Base-by-base conservation (phyloP, 2,888 invertebrate species). In the Ophraella communa region DNA sequence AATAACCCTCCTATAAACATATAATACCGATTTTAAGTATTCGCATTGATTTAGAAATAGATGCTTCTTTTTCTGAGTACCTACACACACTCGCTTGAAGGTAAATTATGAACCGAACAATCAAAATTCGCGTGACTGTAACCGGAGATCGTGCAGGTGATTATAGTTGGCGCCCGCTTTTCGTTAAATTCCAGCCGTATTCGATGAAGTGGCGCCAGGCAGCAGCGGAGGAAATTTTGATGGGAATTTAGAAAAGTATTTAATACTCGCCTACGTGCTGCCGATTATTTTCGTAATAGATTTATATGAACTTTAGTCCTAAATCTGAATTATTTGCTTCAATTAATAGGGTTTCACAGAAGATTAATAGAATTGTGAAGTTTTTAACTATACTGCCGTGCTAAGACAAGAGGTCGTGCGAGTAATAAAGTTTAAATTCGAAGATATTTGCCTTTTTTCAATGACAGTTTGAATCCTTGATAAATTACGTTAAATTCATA, bases 181-280 rank as follows among this genome's bases (percentile, higher is more conserved):
- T 30, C 27, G 27, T 42, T 14, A 55, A 55, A 23, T 14, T 23
- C 23, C 54, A 27, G 52, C 23, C 52, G 33, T 4, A 45, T 20
- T 10, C 45, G 56, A 45, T 56, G 44, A 56, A 56, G 44, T 45
- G 56, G 56, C 56, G 56, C 56, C 56, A 56, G 24, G 56, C 56
- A 45, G 44, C 56, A 56, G 24, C n/a, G 10, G 11, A 20, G 45
- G 27, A 56, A 56, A 56, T 45, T 45, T 42, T 18, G 27, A 56
- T 56, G 56, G 45, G 45, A 56, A 45, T 56, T 56, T 56, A 56
- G 56, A 56, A 56, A 56, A 30, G 30, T 45, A 27, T 44, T 55
- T 17, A 55, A 44, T 45, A 45, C 49, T 27, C 56, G 42, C 56
- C 44, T 45, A 56, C 56, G 45, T 42, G 14, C 21, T 20, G 7